Percentiles rank a stretch among this genome's conserved stretches.
These are phyloP conservation scores for Atherinomorus stipes DNA, from an alignment of 2,113 vertebrate genomes.

Conservation along the genomic window DNA sequence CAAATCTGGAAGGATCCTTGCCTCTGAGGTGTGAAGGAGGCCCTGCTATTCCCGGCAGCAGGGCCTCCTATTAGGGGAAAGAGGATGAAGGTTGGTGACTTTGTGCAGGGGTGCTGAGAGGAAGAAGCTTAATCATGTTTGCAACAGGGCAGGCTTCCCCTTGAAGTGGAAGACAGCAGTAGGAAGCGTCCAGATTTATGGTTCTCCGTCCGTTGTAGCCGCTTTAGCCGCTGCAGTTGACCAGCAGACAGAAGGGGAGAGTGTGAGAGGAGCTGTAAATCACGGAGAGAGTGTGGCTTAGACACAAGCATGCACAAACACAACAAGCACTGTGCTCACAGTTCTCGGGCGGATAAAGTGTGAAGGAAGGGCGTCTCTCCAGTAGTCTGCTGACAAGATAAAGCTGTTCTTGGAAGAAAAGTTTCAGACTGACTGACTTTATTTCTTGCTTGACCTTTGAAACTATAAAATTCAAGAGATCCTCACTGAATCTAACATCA, in stretches of 20 bases:
- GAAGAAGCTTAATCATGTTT: slow-evolving; percentile 81
- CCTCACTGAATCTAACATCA: neutral
- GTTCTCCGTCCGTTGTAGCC: slow-evolving; percentile 60
- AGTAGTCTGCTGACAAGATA: slow-evolving; percentile 52
- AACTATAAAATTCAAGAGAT: slow-evolving; percentile 1
- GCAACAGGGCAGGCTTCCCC: slow-evolving; percentile 80
- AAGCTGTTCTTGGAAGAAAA: slow-evolving; percentile 42
- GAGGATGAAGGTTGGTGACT: slow-evolving; percentile 31
- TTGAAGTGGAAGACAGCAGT: slow-evolving; percentile 85
- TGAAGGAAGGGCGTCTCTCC: slow-evolving; percentile 54
- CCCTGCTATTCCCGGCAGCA: slow-evolving; percentile 41
- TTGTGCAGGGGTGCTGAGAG: slow-evolving; percentile 50
- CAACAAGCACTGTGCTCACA: slow-evolving; percentile 48
- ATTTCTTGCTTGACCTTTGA: slow-evolving; percentile 20
- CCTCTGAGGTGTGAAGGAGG: slow-evolving; percentile 64
- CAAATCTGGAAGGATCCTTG: slow-evolving; percentile 36
- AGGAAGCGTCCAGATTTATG: slow-evolving; percentile 87
- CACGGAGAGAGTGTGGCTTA: slow-evolving; percentile 73
- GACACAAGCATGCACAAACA: slow-evolving; percentile 62
- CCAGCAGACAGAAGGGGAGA: slow-evolving; percentile 75
- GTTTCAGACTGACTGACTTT: slow-evolving; percentile 7
- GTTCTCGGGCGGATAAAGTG: slow-evolving; percentile 62
- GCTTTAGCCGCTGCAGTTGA: slow-evolving; percentile 76
- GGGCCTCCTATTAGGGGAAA: slow-evolving; percentile 41
- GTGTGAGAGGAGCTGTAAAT: slow-evolving; percentile 78